phyloP scores from a whole-genome alignment of 2,797 vertebrate genomes.

The Falco columbarius region DNA sequence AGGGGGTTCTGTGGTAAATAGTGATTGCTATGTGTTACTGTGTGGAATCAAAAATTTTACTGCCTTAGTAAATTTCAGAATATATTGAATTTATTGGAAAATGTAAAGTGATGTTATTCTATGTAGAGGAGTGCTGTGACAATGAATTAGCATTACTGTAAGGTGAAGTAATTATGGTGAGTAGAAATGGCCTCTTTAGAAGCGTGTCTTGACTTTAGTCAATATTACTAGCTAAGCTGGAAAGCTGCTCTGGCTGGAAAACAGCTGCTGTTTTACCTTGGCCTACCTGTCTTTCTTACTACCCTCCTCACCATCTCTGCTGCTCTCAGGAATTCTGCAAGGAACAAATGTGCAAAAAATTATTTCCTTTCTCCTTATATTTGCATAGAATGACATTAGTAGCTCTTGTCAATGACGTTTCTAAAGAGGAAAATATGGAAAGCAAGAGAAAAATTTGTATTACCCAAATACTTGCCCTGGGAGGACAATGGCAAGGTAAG shows the following conservation, averaged over 20 bases:
- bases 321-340: background rate
- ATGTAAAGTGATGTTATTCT: background rate
- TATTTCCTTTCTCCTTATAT: background rate
- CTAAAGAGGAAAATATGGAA: background rate
- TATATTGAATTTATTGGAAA: background rate
- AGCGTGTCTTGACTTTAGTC: background rate
- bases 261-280: background rate
- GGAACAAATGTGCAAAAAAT: background rate
- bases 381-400: background rate
- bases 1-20: background rate
- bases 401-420: background rate
- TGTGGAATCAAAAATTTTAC: background rate
- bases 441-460: background rate
- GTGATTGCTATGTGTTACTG: background rate
- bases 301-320: background rate
- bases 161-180: background rate
- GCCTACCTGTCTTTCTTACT: background rate
- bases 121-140: background rate
- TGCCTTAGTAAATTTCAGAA: background rate
- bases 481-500: background rate
- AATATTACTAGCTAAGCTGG: background rate
- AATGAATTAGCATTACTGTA: background rate
- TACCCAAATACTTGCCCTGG: background rate
- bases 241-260: background rate
- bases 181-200: background rate